Percentiles rank a stretch among this genome's conserved stretches.
Evolutionary conservation across 2,888 invertebrate genomes (phyloP).

Genomic region (Dolichomitus sp.): DNA sequence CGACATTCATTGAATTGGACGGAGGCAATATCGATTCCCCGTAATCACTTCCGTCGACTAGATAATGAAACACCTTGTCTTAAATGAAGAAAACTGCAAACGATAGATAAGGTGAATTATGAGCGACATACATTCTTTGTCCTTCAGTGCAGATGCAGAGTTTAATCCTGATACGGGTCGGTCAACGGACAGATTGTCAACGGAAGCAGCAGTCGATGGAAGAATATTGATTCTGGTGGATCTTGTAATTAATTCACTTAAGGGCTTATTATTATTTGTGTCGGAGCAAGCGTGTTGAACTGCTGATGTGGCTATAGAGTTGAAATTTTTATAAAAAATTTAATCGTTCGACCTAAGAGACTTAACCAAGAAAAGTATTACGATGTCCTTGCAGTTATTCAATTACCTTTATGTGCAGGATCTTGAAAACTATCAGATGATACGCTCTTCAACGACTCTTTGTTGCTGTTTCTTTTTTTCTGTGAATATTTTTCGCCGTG

Average conservation of each 20-base stretch:
- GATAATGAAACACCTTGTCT: not conserved
- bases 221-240: not conserved
- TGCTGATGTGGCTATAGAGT: not conserved
- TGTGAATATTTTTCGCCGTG: too few relatives aligned
- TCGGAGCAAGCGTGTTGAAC: not conserved
- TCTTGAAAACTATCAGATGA: too few relatives aligned
- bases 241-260: not conserved
- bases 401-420: too few relatives aligned
- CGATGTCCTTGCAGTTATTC: too few relatives aligned
- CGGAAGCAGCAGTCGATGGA: not conserved
- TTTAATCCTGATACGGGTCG: too few relatives aligned
- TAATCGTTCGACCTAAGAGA: too few relatives aligned
- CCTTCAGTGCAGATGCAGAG: not conserved
- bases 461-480: too few relatives aligned
- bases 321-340: too few relatives aligned
- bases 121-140: not conserved
- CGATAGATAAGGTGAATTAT: not conserved
- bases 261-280: not conserved
- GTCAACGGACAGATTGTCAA: not conserved
- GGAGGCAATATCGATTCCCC: too few relatives aligned
- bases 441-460: too few relatives aligned
- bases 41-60: not conserved
- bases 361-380: too few relatives aligned
- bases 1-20: not conserved
- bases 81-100: not conserved